phyloP scores from a whole-genome alignment of 2,113 vertebrate genomes.

The Malurus cyaneus region DNA sequence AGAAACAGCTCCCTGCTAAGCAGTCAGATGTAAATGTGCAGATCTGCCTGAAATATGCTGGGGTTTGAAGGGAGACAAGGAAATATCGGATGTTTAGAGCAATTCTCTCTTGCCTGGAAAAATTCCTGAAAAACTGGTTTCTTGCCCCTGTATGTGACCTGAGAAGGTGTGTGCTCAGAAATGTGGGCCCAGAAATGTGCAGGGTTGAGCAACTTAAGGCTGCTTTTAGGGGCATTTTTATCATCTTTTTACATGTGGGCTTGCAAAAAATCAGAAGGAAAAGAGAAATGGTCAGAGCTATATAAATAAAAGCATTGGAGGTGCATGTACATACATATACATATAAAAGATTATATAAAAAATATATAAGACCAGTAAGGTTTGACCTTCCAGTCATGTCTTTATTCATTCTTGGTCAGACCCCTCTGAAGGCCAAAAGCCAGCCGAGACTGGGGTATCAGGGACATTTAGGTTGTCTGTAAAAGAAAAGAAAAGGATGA shows the following conservation, averaged over 20 bases:
- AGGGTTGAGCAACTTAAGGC: neutral
- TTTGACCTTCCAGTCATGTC: neutral
- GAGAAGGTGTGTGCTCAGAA: neutral
- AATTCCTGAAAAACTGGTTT: neutral
- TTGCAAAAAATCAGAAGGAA: neutral
- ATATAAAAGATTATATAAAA: neutral
- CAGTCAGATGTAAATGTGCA: neutral
- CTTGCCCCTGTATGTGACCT: neutral
- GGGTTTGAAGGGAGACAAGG: neutral
- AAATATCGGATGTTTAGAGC: neutral
- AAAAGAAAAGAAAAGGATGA: neutral
- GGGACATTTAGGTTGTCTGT: neutral
- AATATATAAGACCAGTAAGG: neutral
- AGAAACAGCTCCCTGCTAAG: neutral
- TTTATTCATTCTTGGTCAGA: neutral
- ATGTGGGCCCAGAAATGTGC: neutral
- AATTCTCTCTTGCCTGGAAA: neutral
- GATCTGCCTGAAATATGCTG: neutral
- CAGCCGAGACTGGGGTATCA: fast-evolving
- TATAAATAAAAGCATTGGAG: neutral
- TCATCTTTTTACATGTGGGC: neutral
- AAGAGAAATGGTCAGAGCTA: neutral
- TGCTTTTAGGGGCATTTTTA: neutral
- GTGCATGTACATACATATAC: neutral
- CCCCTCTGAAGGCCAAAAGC: neutral